Base-by-base conservation (phyloP, 2,888 invertebrate species). In the Pyrocoelia pectoralis region DNA sequence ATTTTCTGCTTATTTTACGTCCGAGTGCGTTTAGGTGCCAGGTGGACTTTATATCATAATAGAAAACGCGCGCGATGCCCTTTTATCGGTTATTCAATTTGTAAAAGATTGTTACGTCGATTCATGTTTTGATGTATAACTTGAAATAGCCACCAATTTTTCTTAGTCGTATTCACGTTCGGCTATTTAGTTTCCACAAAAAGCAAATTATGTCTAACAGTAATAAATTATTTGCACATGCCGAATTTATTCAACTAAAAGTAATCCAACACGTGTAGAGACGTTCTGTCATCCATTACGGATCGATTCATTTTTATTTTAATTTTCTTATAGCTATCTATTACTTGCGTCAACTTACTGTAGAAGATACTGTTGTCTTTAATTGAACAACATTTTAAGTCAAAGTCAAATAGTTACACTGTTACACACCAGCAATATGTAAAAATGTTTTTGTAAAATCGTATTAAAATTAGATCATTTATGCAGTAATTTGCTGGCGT, bases 1-100 rank as follows among this genome's bases (percentile, higher is more conserved):
- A 80, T 80, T 80, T 80, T 79, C 79, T 76, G 77, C 74, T 75
- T 74, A 79, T 80, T 80, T 79, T 72, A 79, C 79, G 79, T 73
- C 64, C 71, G 75, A 72, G 69, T 76, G 78, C 69, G 57, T 72
- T 56, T 33, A 13, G 52, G 55, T 66, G 70, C 79, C 79, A 78
- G 79, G 78, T 79, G 79, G 68, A 73, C 67, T 49, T 51, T 60
- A 43, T 24, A 38, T 52, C 56, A 60, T 64, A 68, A 77, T 74
- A 74, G 74, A 71, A 65, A 46, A 68, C 74, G 74, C 75, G 75
- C 75, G 75, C 73, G 77, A 74, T 76, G 74, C 70, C 73, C 75
- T 75, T 76, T 77, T 77, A 74, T 76, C 72, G 71, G 72, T 73
- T 57, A 74, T 76, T 73, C 74, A 73, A 76, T 76, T 76, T 72